phyloP scores from a whole-genome alignment of 2,888 invertebrate species.

The Ditula angustiorana region DNA sequence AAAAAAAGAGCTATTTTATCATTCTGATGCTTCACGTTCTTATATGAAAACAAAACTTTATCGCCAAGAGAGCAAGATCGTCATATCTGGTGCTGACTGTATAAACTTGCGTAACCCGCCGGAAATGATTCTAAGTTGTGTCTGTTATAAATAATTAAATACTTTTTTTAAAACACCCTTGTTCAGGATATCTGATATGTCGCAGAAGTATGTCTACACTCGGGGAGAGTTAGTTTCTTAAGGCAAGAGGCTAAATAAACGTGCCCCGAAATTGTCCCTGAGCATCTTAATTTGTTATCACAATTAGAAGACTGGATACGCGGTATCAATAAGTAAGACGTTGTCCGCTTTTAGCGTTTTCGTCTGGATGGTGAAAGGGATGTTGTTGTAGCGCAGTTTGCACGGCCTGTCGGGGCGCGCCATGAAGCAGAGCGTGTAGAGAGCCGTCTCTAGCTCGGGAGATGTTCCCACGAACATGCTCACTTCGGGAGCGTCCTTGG shows the following conservation, averaged over 20 bases:
- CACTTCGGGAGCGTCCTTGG: conserved; percentile 91
- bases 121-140: too few relatives aligned
- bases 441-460: conserved; percentile 95
- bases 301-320: conserved; percentile 64
- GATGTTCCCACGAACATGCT: conserved; percentile 94
- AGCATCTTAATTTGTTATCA: not conserved
- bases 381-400: conserved; percentile 83
- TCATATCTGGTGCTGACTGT: too few relatives aligned
- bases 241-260: too few relatives aligned
- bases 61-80: too few relatives aligned
- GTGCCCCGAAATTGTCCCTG: not conserved
- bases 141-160: too few relatives aligned
- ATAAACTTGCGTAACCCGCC: too few relatives aligned
- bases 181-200: not conserved
- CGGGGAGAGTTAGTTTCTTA: not conserved
- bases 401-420: conserved; percentile 91
- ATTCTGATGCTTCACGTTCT: too few relatives aligned
- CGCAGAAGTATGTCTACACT: not conserved
- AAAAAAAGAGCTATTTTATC: too few relatives aligned
- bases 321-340: conserved; percentile 72
- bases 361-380: conserved; percentile 75
- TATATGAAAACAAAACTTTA: too few relatives aligned
- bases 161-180: too few relatives aligned
- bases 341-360: conserved; percentile 74
- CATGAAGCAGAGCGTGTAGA: conserved; percentile 95